Conservation (phyloP, 92 coral and sea anemone genomes). For the Nematostella vectensis region DNA sequence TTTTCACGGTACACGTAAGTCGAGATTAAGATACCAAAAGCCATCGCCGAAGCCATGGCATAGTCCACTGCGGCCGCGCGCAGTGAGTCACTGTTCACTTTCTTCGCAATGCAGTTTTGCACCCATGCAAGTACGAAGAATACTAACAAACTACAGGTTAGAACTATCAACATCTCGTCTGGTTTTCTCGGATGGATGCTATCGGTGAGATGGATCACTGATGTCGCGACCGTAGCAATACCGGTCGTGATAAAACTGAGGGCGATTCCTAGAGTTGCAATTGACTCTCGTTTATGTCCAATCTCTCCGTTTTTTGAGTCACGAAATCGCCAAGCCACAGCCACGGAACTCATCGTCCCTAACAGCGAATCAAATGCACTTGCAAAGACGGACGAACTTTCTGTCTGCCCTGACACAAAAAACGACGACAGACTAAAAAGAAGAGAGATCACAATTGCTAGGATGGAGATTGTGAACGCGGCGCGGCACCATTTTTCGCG, state of each 20-base stretch:
- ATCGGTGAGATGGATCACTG: conserved; percentile 35
- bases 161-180: conserved; percentile 39
- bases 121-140: conserved; percentile 22
- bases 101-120: conserved; percentile 29
- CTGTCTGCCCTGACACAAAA: conserved; percentile 43
- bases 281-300: conserved; percentile 40
- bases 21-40: conserved; percentile 39
- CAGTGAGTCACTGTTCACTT: conserved; percentile 49
- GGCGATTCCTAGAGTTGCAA: conserved; percentile 49
- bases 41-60: conserved; percentile 50
- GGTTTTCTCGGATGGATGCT: conserved; percentile 43
- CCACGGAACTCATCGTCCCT: conserved; percentile 55
- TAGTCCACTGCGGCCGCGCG: conserved; percentile 60
- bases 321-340: conserved; percentile 76
- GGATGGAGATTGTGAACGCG: conserved; percentile 42
- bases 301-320: conserved; percentile 22
- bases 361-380: conserved; percentile 70
- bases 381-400: conserved; percentile 72
- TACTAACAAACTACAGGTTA: conserved; percentile 31
- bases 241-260: conserved; percentile 48
- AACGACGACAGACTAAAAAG: conserved; percentile 56
- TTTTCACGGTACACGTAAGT: conserved; percentile 33
- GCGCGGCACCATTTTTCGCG: conserved; percentile 57
- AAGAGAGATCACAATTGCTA: conserved; percentile 27
- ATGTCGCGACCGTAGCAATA: conserved; percentile 31